Evolutionary conservation across 2,888 invertebrate genomes (phyloP), one percentile per base, ranked within the genome.

Genomic region (Thymelicus acteon): DNA sequence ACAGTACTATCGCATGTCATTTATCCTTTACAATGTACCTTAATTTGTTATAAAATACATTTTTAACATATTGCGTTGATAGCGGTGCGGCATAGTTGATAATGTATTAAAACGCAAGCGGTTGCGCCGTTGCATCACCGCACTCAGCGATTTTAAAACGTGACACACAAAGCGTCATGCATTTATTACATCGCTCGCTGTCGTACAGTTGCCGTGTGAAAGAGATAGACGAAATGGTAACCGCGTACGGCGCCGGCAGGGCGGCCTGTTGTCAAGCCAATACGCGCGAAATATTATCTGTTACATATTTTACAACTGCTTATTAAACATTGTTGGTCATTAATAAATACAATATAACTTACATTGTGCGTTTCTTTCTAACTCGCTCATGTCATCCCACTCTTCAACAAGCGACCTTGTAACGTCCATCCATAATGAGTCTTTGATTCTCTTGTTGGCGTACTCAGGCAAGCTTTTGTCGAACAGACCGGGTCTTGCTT

Each of bases 401-500:
- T 57, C 57, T 13, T 57, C 57, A 6, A 13, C 7, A 0, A 57
- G 37, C 13, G 57, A 13, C 13, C 57, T 57, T 31, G 57, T 37
- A 31, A 57, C 57, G 57, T 57, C 57, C 57, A 57, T 57, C 57
- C 57, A 57, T 37, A 57, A 8, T 2, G 57, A 10, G 31, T 57
- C 57, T 57, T 57, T 57, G 31, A 37, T 57, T 57, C 13, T 31
- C 13, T 57, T 57, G 31, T 37, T 57, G 13, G 31, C 37, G 13
- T 57, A 57, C 13, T 57, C 31, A 6, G 57, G 37, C 12, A 37
- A 57, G 31, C 7, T 57, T 37, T 57, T 57, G 31, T 57, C 57
- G 57, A 37, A 57, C 0, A 57, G 15, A 37, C 57, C 57, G 5
- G 57, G 57, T 13, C 57, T 57, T 0, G 57, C 57, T 12, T 57